Conservation (phyloP, 2,113 vertebrate species). For the Leiothrix lutea region DNA sequence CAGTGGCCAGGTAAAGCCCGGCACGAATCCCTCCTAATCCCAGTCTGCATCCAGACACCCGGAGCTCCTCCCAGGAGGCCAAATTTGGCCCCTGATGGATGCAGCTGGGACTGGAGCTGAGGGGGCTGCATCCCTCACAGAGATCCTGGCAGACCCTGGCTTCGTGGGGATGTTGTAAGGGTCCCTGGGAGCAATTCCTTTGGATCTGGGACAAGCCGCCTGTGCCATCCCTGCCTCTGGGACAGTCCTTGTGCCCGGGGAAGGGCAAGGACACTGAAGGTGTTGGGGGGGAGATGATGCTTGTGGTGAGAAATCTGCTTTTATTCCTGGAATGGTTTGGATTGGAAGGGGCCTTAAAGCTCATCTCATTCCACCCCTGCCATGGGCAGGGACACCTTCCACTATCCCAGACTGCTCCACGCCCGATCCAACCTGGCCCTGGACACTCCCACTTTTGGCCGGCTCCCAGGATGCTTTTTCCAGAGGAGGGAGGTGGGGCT, state of each 20-base stretch:
- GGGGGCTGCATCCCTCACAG: neutral
- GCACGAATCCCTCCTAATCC: constrained; percentile 13
- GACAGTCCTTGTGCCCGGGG: neutral
- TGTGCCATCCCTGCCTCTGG: rapidly evolving
- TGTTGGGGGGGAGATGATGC: neutral
- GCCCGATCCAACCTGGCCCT: rapidly evolving
- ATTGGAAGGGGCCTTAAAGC: neutral
- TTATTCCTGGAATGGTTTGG: neutral
- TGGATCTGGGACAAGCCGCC: rapidly evolving
- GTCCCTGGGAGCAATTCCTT: neutral
- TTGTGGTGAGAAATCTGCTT: neutral
- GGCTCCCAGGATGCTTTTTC: neutral
- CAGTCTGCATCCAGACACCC: neutral
- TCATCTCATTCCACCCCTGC: neutral
- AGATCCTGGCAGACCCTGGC: neutral
- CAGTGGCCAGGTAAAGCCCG: neutral
- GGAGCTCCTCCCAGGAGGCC: neutral
- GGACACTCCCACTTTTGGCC: neutral
- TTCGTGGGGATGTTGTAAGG: neutral
- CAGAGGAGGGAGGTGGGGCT: neutral
- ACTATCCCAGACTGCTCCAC: neutral
- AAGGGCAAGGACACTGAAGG: neutral
- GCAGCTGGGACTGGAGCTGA: neutral
- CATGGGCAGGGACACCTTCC: neutral
- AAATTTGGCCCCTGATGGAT: neutral